Conservation (phyloP, 2,113 vertebrate species). For the Cyrtonyx montezumae region DNA sequence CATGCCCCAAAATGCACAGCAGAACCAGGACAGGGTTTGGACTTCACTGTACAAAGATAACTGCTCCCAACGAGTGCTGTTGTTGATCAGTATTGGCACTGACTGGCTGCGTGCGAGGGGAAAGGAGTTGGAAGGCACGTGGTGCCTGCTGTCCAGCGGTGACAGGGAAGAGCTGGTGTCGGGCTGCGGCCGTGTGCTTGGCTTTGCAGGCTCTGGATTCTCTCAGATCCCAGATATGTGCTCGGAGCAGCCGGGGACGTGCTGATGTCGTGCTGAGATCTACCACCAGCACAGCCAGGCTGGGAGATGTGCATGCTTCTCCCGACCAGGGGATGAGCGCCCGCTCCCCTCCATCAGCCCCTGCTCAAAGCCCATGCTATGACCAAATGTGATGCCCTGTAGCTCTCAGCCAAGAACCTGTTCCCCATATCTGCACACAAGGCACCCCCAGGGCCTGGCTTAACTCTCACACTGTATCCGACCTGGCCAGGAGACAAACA, state of each 20-base stretch:
- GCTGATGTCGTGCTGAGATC: not conserved
- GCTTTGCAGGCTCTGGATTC: not conserved
- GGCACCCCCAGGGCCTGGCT: not conserved
- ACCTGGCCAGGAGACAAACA: not conserved
- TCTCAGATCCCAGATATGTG: not conserved
- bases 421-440: not conserved
- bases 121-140: not conserved
- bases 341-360: not conserved
- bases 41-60: constrained; percentile 33
- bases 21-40: constrained; percentile 33
- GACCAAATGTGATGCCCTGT: not conserved
- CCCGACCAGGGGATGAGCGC: not conserved
- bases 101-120: not conserved
- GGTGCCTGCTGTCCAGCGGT: not conserved
- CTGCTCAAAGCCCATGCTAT: not conserved
- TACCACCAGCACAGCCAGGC: not conserved
- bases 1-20: not conserved
- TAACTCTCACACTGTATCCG: constrained; percentile 7
- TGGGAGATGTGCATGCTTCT: not conserved
- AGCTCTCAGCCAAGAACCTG: not conserved
- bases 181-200: not conserved
- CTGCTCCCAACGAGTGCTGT: not conserved
- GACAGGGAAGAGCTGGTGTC: not conserved
- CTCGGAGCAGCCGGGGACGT: rapidly evolving
- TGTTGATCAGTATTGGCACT: not conserved